phyloP scores from a whole-genome alignment of 2,888 invertebrate species.

The Andrena praecox region DNA sequence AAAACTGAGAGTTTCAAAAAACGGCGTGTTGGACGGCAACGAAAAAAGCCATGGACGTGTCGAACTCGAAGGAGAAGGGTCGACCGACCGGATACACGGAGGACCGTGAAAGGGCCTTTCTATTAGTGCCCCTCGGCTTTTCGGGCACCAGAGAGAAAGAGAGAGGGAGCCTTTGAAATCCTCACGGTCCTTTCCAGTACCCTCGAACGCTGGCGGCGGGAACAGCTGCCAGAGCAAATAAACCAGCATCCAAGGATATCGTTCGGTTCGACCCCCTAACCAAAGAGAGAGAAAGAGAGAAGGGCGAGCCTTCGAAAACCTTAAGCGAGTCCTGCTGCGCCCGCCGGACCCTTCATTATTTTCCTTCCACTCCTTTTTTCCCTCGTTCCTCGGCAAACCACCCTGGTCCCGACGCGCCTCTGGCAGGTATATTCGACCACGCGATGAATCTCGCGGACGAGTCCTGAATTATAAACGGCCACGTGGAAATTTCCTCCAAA shows the following conservation, averaged over 20 bases:
- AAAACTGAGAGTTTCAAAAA: not conserved
- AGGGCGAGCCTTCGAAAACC: constrained; percentile 54
- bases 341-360: constrained; percentile 63
- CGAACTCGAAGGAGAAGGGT: constrained; percentile 37
- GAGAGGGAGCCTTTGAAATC: constrained; percentile 62
- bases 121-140: constrained; percentile 61
- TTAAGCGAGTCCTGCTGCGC: constrained; percentile 49
- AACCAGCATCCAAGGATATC: constrained; percentile 72
- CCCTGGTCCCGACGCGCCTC: constrained; percentile 26
- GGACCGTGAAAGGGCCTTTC: constrained; percentile 66
- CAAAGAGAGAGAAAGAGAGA: not conserved
- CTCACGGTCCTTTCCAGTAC: constrained; percentile 69
- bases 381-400: constrained; percentile 51
- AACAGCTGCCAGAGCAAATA: constrained; percentile 81
- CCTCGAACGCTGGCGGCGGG: constrained; percentile 62
- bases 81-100: constrained; percentile 56
- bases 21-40: constrained; percentile 6
- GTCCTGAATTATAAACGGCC: constrained; percentile 56
- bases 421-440: constrained; percentile 51
- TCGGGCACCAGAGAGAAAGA: constrained; percentile 33
- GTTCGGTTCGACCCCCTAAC: constrained; percentile 43
- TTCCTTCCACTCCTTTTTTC: constrained; percentile 54
- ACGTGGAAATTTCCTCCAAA: constrained; percentile 29
- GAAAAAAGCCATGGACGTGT: constrained; percentile 43
- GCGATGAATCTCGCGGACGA: constrained; percentile 36